These are phyloP conservation scores for Metalampra italica DNA, from an alignment of 2,888 invertebrate genomes.

Conservation along the genomic window DNA sequence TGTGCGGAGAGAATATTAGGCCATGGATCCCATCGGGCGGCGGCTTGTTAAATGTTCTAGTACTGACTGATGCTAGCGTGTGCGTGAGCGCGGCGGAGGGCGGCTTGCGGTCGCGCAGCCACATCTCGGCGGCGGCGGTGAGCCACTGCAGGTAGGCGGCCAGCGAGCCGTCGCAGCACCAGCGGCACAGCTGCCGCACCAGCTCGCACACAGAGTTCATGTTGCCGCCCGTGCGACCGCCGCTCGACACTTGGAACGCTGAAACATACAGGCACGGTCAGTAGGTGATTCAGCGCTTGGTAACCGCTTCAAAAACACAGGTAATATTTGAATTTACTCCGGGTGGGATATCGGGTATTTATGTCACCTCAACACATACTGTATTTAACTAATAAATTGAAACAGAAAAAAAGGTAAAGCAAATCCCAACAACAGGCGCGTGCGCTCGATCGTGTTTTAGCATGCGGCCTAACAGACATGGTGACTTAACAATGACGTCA, in stretches of 20 bases:
- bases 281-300: too few species aligned
- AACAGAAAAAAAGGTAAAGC: too few species aligned
- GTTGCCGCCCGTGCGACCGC: conserved; percentile 39
- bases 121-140: conserved; percentile 71
- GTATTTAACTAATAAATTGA: too few species aligned
- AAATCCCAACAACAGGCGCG: too few species aligned
- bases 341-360: too few species aligned
- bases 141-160: conserved; percentile 87
- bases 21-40: background rate
- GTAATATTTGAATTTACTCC: too few species aligned
- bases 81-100: conserved; percentile 79
- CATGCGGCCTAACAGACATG: too few species aligned
- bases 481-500: too few species aligned
- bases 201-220: conserved; percentile 85
- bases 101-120: conserved; percentile 55
- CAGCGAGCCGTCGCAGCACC: conserved; percentile 79
- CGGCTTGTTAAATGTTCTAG: background rate
- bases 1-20: too few species aligned
- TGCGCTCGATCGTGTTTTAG: too few species aligned
- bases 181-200: conserved; percentile 86
- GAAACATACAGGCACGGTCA: background rate
- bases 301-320: too few species aligned
- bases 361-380: too few species aligned
- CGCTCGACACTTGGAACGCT: conserved; percentile 50
- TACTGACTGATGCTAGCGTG: conserved; percentile 85